phyloP scores from a whole-genome alignment of 1,140 invertebrate species.

The Hestina assimilis region DNA sequence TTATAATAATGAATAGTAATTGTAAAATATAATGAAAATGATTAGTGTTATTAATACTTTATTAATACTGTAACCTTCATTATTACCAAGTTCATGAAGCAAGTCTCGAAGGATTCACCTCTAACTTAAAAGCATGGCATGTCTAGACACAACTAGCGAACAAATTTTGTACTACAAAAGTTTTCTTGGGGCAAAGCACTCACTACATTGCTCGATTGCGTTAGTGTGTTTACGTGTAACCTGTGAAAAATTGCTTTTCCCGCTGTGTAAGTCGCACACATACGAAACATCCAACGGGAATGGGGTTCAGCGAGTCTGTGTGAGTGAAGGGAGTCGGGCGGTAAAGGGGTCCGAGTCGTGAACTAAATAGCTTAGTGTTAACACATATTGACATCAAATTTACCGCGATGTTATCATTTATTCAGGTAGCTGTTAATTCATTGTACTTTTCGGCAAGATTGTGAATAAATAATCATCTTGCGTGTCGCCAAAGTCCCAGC shows the following conservation, averaged over 20 bases:
- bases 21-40: background rate
- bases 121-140: constrained; percentile 72
- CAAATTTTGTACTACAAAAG: constrained; percentile 75
- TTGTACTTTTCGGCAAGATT: constrained; percentile 58
- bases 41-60: background rate
- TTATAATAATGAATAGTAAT: background rate
- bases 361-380: constrained; percentile 79
- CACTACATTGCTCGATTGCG: constrained; percentile 54
- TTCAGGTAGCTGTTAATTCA: constrained; percentile 71
- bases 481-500: constrained; percentile 34
- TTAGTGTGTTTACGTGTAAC: constrained; percentile 59
- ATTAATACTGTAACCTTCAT: constrained; percentile 32
- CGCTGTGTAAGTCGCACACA: constrained; percentile 54
- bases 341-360: constrained; percentile 66
- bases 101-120: constrained; percentile 66
- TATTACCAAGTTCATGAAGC: constrained; percentile 56
- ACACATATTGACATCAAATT: constrained; percentile 79
- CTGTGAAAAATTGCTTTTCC: constrained; percentile 74
- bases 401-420: constrained; percentile 77
- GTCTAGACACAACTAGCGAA: constrained; percentile 75
- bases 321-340: constrained; percentile 44
- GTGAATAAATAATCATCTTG: constrained; percentile 36
- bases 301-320: constrained; percentile 35
- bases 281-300: constrained; percentile 26
- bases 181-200: constrained; percentile 70